phyloP scores from a whole-genome alignment of 2,797 vertebrate genomes.

The Valencia hispanica region DNA sequence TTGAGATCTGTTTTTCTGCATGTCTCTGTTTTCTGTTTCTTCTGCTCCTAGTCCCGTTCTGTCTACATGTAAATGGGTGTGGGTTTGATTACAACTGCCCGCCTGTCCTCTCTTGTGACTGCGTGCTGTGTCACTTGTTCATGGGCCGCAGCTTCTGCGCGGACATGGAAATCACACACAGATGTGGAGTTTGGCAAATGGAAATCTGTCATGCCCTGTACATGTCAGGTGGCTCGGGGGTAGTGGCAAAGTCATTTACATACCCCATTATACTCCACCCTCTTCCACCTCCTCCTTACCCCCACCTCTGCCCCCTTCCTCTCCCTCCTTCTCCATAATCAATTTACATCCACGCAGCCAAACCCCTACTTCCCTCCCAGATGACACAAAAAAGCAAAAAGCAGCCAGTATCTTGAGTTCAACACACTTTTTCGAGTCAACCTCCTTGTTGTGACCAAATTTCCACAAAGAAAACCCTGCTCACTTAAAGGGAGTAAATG shows the following conservation, averaged over 20 bases:
- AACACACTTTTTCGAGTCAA: constrained; percentile 43
- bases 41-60: constrained; percentile 24
- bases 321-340: constrained; percentile 68
- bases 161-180: constrained; percentile 59
- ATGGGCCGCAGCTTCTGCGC: constrained; percentile 76
- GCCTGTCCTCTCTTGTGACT: constrained; percentile 53
- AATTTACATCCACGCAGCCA: constrained; percentile 75
- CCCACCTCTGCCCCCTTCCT: constrained; percentile 22
- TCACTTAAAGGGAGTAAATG: not conserved
- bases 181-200: constrained; percentile 77
- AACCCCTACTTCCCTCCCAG: constrained; percentile 58
- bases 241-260: constrained; percentile 79
- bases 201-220: constrained; percentile 85
- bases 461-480: constrained; percentile 31
- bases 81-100: constrained; percentile 83
- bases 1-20: constrained; percentile 30
- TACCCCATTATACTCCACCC: constrained; percentile 53
- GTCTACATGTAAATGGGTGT: constrained; percentile 31
- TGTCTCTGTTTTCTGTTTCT: constrained; percentile 32
- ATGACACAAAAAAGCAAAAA: constrained; percentile 74
- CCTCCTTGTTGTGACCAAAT: constrained; percentile 25
- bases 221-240: constrained; percentile 72
- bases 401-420: constrained; percentile 77
- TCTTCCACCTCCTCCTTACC: constrained; percentile 14
- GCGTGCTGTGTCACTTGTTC: constrained; percentile 46